Evolutionary conservation across 2,797 vertebrate genomes (phyloP).

Genomic region (Atherinosoma microstoma): DNA sequence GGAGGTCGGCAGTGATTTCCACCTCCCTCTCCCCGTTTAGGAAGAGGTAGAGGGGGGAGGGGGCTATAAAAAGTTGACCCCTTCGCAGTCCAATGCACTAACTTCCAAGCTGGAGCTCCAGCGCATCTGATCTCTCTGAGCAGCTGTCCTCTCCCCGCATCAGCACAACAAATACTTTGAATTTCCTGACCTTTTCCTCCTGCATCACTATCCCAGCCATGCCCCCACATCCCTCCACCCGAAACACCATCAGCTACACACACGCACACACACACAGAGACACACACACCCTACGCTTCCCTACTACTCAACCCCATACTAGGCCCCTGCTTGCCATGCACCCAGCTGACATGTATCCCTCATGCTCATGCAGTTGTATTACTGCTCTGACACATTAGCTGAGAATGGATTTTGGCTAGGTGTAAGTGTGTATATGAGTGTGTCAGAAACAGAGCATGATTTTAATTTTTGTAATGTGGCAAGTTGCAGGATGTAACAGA

Average conservation of each 20-base stretch:
- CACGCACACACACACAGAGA: constrained; percentile 28
- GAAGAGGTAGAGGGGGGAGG: constrained; percentile 68
- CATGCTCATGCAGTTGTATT: constrained; percentile 71
- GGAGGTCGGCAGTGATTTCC: constrained; percentile 54
- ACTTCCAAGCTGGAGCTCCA: constrained; percentile 72
- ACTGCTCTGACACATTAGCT: constrained; percentile 72
- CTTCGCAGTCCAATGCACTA: constrained; percentile 71
- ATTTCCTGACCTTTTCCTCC: constrained; percentile 87
- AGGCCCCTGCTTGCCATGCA: constrained; percentile 68
- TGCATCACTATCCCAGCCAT: constrained; percentile 79
- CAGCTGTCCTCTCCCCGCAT: constrained; percentile 87
- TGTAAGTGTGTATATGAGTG: constrained; percentile 38
- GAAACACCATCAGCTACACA: constrained; percentile 31
- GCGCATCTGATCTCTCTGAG: constrained; percentile 82
- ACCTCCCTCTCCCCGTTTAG: constrained; percentile 68
- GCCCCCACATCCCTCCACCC: constrained; percentile 44
- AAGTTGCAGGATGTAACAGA: not conserved
- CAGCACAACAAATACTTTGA: constrained; percentile 89
- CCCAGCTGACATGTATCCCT: constrained; percentile 72
- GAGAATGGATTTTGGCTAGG: constrained; percentile 55
- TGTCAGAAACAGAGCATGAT: constrained; percentile 20
- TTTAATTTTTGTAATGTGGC: not conserved
- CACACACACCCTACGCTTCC: constrained; percentile 58
- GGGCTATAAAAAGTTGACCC: constrained; percentile 87
- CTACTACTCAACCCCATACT: constrained; percentile 54